Evolutionary conservation across 2,113 vertebrate species (phyloP).

Genomic region (Manacus vitellinus): DNA sequence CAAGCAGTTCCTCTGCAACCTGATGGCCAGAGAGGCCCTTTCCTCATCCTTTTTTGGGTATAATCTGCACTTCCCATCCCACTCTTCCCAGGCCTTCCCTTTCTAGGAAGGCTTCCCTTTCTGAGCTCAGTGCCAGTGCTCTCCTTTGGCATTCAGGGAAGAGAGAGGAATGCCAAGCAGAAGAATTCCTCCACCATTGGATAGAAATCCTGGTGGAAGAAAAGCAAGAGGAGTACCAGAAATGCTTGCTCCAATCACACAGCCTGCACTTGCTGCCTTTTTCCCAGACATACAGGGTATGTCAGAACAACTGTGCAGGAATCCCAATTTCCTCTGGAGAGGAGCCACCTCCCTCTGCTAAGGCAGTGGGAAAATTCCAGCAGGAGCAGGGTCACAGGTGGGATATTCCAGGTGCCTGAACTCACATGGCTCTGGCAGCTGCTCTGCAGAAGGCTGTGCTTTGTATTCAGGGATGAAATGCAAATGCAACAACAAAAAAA

Average conservation of each 20-base stretch:
- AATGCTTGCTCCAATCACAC: neutral
- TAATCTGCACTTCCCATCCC: neutral
- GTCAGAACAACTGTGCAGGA: neutral
- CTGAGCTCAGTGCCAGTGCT: neutral
- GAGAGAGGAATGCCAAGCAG: neutral
- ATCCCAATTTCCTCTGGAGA: neutral
- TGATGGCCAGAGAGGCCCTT: neutral
- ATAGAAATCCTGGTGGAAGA: neutral
- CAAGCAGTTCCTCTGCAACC: neutral
- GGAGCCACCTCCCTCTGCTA: neutral
- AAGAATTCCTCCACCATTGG: neutral
- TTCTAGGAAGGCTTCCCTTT: neutral
- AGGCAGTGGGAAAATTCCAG: neutral
- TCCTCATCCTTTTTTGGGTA: neutral
- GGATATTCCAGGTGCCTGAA: neutral
- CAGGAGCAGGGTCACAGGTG: neutral
- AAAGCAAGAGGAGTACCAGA: neutral
- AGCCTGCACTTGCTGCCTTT: neutral
- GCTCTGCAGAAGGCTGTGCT: neutral
- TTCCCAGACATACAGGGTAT: neutral
- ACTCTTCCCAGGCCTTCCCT: neutral
- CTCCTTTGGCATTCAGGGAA: neutral
- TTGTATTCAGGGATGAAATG: neutral
- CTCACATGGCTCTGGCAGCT: neutral
- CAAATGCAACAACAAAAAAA: neutral